phyloP scores from a whole-genome alignment of 2,888 invertebrate genomes.

The Bibio marci region DNA sequence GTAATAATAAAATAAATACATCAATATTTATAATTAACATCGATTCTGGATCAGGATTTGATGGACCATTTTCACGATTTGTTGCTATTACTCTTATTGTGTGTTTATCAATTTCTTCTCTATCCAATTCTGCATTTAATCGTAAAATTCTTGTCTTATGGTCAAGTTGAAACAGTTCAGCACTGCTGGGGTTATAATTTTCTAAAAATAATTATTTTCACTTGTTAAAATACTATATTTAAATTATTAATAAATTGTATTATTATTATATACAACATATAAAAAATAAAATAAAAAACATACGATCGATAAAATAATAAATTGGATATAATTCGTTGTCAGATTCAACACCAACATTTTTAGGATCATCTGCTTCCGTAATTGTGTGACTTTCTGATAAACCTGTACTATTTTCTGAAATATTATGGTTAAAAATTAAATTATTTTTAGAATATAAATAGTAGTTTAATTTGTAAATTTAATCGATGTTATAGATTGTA shows the following conservation, averaged over 20 bases:
- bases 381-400: slow-evolving; percentile 23
- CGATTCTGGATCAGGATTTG: slow-evolving; percentile 17
- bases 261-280: neutral
- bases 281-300: slow-evolving; percentile 8
- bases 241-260: neutral
- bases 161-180: slow-evolving; percentile 20
- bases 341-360: slow-evolving; percentile 28
- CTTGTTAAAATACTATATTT: neutral
- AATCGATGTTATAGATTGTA: too few relatives aligned
- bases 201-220: too few relatives aligned
- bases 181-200: slow-evolving; percentile 9
- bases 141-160: slow-evolving; percentile 23
- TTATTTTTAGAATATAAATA: too few relatives aligned
- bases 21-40: slow-evolving; percentile 30
- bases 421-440: too few relatives aligned
- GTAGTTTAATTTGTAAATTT: too few relatives aligned
- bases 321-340: slow-evolving; percentile 26
- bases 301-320: slow-evolving; percentile 33
- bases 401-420: slow-evolving; percentile 28
- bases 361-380: slow-evolving; percentile 29
- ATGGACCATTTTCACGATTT: slow-evolving; percentile 23
- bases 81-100: slow-evolving; percentile 33
- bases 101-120: slow-evolving; percentile 26
- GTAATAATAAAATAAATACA: slow-evolving; percentile 8
- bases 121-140: slow-evolving; percentile 29